Evolutionary conservation across 2,797 vertebrate species (phyloP), one percentile per base, ranked within the genome.

Genomic region (Remorina albescens): DNA sequence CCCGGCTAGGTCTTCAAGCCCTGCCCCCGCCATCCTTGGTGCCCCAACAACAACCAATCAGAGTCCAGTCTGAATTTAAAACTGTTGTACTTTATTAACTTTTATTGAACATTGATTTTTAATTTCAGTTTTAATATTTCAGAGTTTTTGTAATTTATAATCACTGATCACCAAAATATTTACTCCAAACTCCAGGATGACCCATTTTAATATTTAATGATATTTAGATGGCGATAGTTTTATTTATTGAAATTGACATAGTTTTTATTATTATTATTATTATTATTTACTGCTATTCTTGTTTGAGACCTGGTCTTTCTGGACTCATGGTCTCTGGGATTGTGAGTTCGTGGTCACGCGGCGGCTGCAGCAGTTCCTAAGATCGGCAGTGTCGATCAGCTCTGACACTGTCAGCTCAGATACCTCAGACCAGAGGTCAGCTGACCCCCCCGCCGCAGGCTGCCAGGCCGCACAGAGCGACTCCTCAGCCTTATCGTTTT

Each of bases 371-470:
- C 44, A 42, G 72, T 68, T 67, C 74, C 42, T 88, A 80, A 76
- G 46, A 69, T 70, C 6, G 47, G 77, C 68, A 54, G 19, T 25
- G 44, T 6, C 56, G n/a, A 81, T 67, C 81, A 50, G 83, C 80
- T 90, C 73, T 87, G 87, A 93, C 89, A 84, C 80, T 88, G 89
- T 90, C 91, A 91, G 78, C 87, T 91, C 83, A 67, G 78, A 91
- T 92, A 81, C 81, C 88, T 86, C 87, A 85, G 74, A 56, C 67
- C 53, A 9, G 58, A 55, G 81, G 74, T 72, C 79, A 73, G 49
- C 12, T 8, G 88, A 92, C 87, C 75, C 65, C 86, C 86, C 82
- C 5, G 2, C n/a, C n/a, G n/a, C n/a, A 34, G 80, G 83, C 75
- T 1, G 7, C 30, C 5, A 34, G 70, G 58, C 62, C 25, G 5